These are phyloP conservation scores for Drosophila tropicalis DNA, from an alignment of 1,140 invertebrate genomes.

Conservation along the genomic window DNA sequence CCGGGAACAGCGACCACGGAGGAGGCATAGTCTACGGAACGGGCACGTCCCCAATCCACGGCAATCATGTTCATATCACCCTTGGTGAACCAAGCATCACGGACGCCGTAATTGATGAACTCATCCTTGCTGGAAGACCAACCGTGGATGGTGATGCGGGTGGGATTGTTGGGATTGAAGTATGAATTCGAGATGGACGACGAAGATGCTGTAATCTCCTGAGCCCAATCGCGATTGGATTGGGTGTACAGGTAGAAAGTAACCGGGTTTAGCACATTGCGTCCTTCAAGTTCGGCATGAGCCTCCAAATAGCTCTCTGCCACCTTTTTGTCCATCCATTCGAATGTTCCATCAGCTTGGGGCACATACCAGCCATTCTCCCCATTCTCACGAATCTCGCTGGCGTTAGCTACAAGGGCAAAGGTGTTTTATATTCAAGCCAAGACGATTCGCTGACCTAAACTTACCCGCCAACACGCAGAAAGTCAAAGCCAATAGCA, in stretches of 20 bases:
- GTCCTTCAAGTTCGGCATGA: slow-evolving; percentile 29
- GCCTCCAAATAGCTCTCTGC: slow-evolving; percentile 59
- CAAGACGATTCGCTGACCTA: background rate
- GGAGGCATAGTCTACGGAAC: slow-evolving; percentile 82
- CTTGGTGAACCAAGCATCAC: slow-evolving; percentile 83
- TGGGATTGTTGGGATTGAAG: slow-evolving; percentile 73
- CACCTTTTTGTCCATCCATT: slow-evolving; percentile 63
- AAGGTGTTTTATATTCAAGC: background rate
- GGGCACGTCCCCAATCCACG: slow-evolving; percentile 85
- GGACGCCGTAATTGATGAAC: slow-evolving; percentile 61
- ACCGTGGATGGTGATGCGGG: slow-evolving; percentile 78
- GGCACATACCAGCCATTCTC: slow-evolving; percentile 75
- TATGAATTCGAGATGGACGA: slow-evolving; percentile 50
- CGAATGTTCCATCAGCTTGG: slow-evolving; percentile 60
- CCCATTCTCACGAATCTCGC: slow-evolving; percentile 57
- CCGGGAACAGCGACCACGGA: slow-evolving; percentile 83
- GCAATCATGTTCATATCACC: slow-evolving; percentile 85
- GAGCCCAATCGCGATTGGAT: slow-evolving; percentile 46
- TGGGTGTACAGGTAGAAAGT: slow-evolving; percentile 76
- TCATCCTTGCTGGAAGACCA: slow-evolving; percentile 70
- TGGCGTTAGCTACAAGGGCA: slow-evolving; percentile 44
- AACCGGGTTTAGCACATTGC: slow-evolving; percentile 59
- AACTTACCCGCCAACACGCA: slow-evolving; percentile 64
- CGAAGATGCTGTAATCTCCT: slow-evolving; percentile 58
- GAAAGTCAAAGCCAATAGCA: slow-evolving; percentile 54